Evolutionary conservation across 2,113 vertebrate genomes (phyloP).

Genomic region (Willisornis vidua): DNA sequence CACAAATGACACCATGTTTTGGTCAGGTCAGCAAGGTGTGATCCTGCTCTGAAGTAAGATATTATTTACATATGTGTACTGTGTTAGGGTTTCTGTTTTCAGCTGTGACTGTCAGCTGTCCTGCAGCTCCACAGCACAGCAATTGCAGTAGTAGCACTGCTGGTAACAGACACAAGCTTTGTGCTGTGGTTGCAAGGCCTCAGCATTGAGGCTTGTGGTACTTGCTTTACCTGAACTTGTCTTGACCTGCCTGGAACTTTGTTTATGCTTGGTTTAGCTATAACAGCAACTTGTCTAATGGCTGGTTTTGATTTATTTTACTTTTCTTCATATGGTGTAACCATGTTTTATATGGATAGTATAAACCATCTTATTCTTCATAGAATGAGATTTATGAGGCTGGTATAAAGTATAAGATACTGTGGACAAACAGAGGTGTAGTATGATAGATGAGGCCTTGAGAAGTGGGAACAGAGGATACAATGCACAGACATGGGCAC

Average conservation of each 20-base stretch:
- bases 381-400: neutral
- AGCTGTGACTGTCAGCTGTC: neutral
- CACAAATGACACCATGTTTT: neutral
- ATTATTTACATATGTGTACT: neutral
- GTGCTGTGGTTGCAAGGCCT: neutral
- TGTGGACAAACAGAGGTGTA: neutral
- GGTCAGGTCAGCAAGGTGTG: neutral
- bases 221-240: neutral
- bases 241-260: neutral
- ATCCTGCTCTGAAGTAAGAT: neutral
- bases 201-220: neutral
- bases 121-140: neutral
- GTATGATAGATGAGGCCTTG: neutral
- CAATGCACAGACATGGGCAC: neutral
- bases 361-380: neutral
- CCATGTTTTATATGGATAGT: neutral
- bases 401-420: accelerated
- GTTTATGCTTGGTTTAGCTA: neutral
- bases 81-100: neutral
- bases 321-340: neutral
- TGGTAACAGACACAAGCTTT: neutral
- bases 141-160: neutral
- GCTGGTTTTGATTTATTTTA: neutral
- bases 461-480: neutral
- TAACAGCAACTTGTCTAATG: neutral